Percentiles rank a stretch among this genome's conserved stretches.
phyloP scores from a whole-genome alignment of 2,113 vertebrate genomes.

The Crotalus helleri region DNA sequence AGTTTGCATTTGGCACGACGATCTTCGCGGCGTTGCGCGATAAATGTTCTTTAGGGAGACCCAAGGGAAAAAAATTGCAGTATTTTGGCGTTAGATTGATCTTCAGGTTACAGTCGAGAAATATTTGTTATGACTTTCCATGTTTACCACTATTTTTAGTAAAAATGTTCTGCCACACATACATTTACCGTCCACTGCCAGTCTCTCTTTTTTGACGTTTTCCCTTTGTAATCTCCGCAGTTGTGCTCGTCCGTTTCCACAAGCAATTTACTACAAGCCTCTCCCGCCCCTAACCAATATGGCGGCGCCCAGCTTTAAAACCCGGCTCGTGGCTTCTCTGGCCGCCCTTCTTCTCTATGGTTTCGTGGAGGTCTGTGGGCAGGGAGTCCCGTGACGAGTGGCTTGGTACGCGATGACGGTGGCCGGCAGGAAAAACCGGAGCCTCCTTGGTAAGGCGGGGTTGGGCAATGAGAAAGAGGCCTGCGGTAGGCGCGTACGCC shows the following conservation, averaged over 20 bases:
- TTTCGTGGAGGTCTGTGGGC: constrained; percentile 48
- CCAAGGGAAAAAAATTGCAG: neutral
- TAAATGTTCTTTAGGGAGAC: neutral
- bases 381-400: constrained; percentile 54
- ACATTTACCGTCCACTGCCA: neutral
- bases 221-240: neutral
- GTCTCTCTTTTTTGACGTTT: neutral
- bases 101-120: neutral
- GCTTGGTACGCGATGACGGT: neutral
- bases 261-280: constrained; percentile 11
- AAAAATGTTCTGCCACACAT: neutral
- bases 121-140: neutral
- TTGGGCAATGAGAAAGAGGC: neutral
- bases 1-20: neutral
- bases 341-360: constrained; percentile 10
- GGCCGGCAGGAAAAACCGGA: neutral
- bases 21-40: neutral
- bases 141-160: neutral
- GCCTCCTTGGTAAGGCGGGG: neutral
- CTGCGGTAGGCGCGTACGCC: neutral
- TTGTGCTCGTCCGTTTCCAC: constrained; percentile 29
- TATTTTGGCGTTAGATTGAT: neutral
- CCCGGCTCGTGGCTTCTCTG: constrained; percentile 28
- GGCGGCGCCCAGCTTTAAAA: constrained; percentile 8
- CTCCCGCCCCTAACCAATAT: constrained; percentile 36